Evolutionary conservation across 1,140 invertebrate genomes (phyloP), one percentile per base, ranked within the genome.

Genomic region (Heterodera carotae): DNA sequence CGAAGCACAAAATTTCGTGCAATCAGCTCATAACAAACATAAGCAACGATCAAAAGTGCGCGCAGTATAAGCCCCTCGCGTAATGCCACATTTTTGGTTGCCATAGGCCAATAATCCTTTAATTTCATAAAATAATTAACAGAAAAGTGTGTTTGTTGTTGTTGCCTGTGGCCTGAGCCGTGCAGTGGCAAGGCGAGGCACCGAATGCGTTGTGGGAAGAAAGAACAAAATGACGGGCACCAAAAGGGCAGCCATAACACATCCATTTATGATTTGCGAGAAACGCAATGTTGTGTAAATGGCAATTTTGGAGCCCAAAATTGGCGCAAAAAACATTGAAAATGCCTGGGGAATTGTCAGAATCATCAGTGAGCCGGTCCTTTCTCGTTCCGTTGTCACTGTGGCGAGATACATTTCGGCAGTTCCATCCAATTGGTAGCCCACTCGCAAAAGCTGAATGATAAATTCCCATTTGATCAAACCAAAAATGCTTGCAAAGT

Each of bases 21-120:
- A 67, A 86, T 88, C 70, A 86, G 76, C 59, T 86, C 85, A 56
- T 88, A 86, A 60, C 86, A 87, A n/a, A 86, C 86, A 75, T 86
- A 86, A n/a, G 85, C 79, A 25, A 83, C 76, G 25, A 86, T 79
- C 33, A 86, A 70, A 25, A 86, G 77, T 31, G 76, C 77, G 43
- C 85, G 80, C n/a, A 86, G 67, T 29, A 85, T 76, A 39, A 85
- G 77, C 25, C 83, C 85, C 76, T 88, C 85, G 53, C 81, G 79
- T n/a, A 86, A 75, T 48, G 83, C 81, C 27, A 72, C 27, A 72
- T 86, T 86, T 71, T 82, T 85, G 15, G 74, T 87, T 69, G 87
- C 69, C 86, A 86, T 88, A 12, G 79, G 84, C 84, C 85, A 87
- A 69, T 88, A 86, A 34, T 86, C 85, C 60, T 81, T 56, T 1